A percentile compares a stretch with the other conserved stretches of the same genome.
phyloP scores from a whole-genome alignment of 2,888 invertebrate genomes.

The Acrobeloides nanus region DNA sequence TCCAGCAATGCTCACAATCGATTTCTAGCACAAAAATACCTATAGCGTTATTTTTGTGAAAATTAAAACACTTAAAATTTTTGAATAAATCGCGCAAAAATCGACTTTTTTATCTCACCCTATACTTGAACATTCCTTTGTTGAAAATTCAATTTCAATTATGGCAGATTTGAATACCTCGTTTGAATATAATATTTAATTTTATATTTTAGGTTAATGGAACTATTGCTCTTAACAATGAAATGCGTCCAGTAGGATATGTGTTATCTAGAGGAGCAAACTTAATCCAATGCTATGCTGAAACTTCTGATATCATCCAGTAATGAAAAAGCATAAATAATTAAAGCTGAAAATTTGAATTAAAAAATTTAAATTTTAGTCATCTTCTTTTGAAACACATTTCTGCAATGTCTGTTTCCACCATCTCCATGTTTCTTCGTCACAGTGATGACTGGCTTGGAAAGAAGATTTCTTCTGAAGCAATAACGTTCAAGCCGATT shows the following conservation, averaged over 20 bases:
- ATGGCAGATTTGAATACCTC: no score
- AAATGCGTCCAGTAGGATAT: constrained; percentile 37
- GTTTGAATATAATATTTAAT: not conserved
- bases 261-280: constrained; percentile 29
- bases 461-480: constrained; percentile 10
- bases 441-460: constrained; percentile 10
- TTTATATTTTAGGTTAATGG: constrained; percentile 25
- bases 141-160: no score
- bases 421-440: constrained; percentile 15
- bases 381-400: constrained; percentile 14
- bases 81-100: no score
- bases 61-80: no score
- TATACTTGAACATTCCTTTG: no score
- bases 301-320: constrained; percentile 30
- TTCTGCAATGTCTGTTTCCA: constrained; percentile 4
- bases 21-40: no score
- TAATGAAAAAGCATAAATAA: constrained; percentile 8
- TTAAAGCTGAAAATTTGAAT: not conserved
- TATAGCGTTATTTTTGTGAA: no score
- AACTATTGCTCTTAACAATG: constrained; percentile 26
- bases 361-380: constrained; percentile 13
- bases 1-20: no score
- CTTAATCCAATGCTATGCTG: constrained; percentile 47
- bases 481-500: constrained; percentile 21
- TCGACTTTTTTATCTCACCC: no score